phyloP scores from a whole-genome alignment of 2,797 vertebrate genomes.

The Gadopsis bispinosus region DNA sequence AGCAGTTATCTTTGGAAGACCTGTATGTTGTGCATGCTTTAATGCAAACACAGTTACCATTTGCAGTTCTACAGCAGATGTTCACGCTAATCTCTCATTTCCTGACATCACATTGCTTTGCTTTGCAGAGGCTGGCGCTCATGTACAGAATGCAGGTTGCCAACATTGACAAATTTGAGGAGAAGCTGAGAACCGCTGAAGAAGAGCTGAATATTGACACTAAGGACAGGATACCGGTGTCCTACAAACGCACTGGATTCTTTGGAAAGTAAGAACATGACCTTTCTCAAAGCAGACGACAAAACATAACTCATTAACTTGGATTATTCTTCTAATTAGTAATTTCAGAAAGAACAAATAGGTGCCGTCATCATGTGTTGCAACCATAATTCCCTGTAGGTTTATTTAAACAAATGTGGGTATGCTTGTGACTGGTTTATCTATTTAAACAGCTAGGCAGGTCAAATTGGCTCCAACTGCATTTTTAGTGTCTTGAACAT shows the following conservation, averaged over 20 bases:
- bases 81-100: not conserved
- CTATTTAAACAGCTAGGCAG: not conserved
- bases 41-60: not conserved
- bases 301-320: not conserved
- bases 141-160: conserved; percentile 96
- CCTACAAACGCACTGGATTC: conserved; percentile 95
- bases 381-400: not conserved
- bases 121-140: conserved; percentile 87
- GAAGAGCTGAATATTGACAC: conserved; percentile 93
- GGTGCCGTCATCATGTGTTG: not conserved
- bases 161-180: conserved; percentile 98
- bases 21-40: conserved; percentile 78
- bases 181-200: conserved; percentile 94
- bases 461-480: not conserved
- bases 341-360: not conserved
- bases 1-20: conserved; percentile 92
- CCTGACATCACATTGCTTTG: not conserved
- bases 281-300: not conserved
- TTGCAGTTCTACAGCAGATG: not conserved
- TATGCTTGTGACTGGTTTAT: not conserved
- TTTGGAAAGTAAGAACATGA: conserved; percentile 91
- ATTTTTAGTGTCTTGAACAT: not conserved
- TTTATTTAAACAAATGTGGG: not conserved
- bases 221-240: conserved; percentile 93
- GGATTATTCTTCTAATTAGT: not conserved